Evolutionary conservation across 1,140 invertebrate species (phyloP), one percentile per base, ranked within the genome.

Genomic region (Drosophila melanica): DNA sequence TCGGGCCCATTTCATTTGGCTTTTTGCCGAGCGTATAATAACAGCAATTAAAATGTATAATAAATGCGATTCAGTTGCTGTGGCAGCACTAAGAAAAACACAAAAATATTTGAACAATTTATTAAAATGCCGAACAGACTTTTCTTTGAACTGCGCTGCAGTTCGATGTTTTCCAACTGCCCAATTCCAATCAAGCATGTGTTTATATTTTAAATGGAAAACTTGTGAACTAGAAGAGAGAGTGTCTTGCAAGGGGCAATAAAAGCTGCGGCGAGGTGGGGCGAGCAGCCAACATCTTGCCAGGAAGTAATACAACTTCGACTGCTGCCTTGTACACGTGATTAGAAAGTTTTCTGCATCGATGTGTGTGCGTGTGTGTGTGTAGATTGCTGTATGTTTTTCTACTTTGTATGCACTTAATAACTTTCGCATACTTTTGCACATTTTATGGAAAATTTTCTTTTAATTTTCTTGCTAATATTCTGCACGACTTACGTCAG

Each of bases 381-480:
- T 78, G 67, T 55, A 65, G 67, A 30, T 59, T 72, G 65, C 58
- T 64, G 60, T 66, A 68, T 81, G 77, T 73, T 81, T 78, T 81
- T 73, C 77, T 85, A 76, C 77, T 78, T 81, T 76, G 79, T 84
- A 74, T 89, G 84, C 84, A 89, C 84, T 89, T 89, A 89, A 89
- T 89, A 89, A 89, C 84, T 89, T 89, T 89, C 79, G 78, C 84
- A 89, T 89, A 89, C 86, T 89, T 89, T 82, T 80, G 67, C 82
- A 82, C 81, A 89, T 89, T 89, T 89, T 89, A 89, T 89, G 84
- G 77, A 89, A 84, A 75, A 89, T 89, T 81, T 79, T 81, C 79
- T 79, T 81, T 81, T 79, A 81, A 81, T 79, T 66, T 89, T 72
- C 77, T 82, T 64, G 70, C 67, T 72, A 68, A 81, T 70, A 63